Percentiles rank a stretch among this genome's conserved stretches.
Evolutionary conservation across 2,113 vertebrate species (phyloP).

Genomic region (Tilapia sparmanii): DNA sequence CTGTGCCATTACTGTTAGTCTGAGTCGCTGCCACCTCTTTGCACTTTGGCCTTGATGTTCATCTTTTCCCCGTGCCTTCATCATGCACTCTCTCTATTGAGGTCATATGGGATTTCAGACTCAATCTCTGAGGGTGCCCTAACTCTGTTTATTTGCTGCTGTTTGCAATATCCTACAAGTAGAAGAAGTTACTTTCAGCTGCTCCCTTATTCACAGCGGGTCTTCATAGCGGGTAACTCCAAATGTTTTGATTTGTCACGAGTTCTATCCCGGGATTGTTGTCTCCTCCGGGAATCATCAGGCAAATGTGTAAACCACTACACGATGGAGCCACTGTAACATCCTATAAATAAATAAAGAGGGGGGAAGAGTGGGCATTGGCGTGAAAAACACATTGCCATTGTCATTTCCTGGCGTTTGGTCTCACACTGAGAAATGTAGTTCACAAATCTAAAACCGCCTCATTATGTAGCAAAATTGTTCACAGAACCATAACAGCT

Average conservation of each 20-base stretch:
- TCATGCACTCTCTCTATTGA: not conserved
- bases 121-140: conserved; percentile 7
- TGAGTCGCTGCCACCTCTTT: not conserved
- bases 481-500: conserved; percentile 4
- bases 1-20: conserved; percentile 31
- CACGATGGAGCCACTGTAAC: not conserved
- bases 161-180: conserved; percentile 22
- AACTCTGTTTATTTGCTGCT: conserved; percentile 15
- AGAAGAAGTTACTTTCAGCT: not conserved
- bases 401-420: conserved; percentile 10
- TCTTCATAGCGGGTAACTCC: not conserved
- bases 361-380: not conserved
- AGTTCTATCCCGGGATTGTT: not conserved
- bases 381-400: not conserved
- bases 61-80: not conserved
- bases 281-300: not conserved
- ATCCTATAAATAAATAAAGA: conserved; percentile 1
- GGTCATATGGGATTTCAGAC: conserved; percentile 45
- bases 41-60: conserved; percentile 6
- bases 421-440: not conserved
- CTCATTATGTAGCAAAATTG: not conserved
- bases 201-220: not conserved
- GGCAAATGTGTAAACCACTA: not conserved
- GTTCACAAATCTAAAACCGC: conserved; percentile 3
- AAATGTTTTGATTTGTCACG: not conserved